Conservation (phyloP, 2,888 invertebrate species). For the Chromoteleia sp. region DNA sequence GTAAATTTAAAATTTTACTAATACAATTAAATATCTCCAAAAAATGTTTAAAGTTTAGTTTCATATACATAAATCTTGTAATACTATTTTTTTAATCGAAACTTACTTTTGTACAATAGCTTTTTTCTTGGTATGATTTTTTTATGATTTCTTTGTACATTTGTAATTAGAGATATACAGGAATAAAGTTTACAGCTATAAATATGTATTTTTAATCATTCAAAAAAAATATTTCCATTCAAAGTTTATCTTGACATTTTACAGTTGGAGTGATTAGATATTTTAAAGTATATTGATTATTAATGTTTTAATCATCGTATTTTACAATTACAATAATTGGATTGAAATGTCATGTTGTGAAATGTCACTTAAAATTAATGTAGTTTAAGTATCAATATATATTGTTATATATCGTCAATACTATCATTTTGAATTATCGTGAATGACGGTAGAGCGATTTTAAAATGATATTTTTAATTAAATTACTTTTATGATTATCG, state of each 20-base stretch:
- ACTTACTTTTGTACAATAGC: slow-evolving; percentile 1
- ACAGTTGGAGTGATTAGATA: neutral
- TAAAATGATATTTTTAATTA: too few species aligned
- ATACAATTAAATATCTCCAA: too few species aligned
- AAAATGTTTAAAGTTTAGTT: too few species aligned
- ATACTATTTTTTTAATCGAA: too few species aligned
- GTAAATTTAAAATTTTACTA: too few species aligned
- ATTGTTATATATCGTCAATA: too few species aligned
- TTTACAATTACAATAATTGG: slow-evolving; percentile 1
- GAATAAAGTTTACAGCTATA: neutral
- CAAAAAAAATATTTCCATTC: neutral
- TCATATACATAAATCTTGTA: too few species aligned
- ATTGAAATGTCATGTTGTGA: neutral
- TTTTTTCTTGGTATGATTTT: too few species aligned
- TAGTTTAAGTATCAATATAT: too few species aligned
- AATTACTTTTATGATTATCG: too few species aligned
- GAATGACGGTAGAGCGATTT: neutral
- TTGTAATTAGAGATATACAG: neutral
- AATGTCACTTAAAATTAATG: neutral
- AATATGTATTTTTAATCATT: neutral
- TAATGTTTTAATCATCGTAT: neutral
- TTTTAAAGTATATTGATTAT: neutral
- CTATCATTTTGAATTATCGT: too few species aligned
- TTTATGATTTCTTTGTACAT: slow-evolving; percentile 2
- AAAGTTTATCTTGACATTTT: neutral